These are phyloP conservation scores for Cichladusa arquata DNA, from an alignment of 2,113 vertebrate genomes.

Conservation along the genomic window DNA sequence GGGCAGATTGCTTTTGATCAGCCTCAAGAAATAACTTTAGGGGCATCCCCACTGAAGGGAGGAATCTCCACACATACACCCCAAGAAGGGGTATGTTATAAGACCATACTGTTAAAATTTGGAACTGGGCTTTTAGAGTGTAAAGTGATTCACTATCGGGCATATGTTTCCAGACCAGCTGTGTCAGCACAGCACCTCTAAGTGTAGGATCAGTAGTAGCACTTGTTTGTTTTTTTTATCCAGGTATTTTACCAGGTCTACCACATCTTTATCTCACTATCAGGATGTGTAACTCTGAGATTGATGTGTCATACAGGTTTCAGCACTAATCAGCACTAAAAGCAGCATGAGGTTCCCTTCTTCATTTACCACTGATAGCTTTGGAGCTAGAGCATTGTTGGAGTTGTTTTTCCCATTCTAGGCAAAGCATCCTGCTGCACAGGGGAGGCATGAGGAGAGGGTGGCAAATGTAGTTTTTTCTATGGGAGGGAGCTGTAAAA, in stretches of 20 bases:
- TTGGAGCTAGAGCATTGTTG: not conserved
- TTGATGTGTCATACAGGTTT: not conserved
- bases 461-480: not conserved
- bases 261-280: not conserved
- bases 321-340: not conserved
- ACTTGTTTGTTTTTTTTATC: not conserved
- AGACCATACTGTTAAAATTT: not conserved
- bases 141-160: not conserved
- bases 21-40: not conserved
- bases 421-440: not conserved
- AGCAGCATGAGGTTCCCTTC: not conserved
- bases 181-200: not conserved
- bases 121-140: not conserved
- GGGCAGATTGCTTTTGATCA: not conserved
- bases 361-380: not conserved
- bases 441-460: not conserved
- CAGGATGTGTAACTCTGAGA: not conserved
- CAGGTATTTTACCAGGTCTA: not conserved
- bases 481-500: not conserved
- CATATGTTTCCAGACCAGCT: not conserved
- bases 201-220: not conserved
- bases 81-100: not conserved
- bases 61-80: not conserved
- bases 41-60: not conserved
- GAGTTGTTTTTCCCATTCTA: not conserved